Percentiles rank a stretch among this genome's conserved stretches.
Evolutionary conservation across 2,888 invertebrate genomes (phyloP).

Genomic region (Acanthosepion pharaonis): DNA sequence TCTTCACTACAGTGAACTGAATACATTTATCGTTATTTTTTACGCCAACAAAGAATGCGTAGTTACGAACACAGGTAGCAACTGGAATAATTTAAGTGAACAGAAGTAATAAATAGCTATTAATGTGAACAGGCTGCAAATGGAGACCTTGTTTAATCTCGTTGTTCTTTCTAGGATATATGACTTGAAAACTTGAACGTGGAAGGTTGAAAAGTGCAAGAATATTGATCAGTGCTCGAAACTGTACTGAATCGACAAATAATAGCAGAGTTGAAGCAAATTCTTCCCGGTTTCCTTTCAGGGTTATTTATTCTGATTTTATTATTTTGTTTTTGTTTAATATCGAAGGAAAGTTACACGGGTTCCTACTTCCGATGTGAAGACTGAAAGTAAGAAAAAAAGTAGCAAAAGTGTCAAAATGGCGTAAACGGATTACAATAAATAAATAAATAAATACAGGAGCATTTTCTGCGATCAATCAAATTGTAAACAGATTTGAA

Average conservation of each 20-base stretch:
- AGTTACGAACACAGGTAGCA: no score
- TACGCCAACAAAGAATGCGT: no score
- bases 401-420: neutral
- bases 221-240: neutral
- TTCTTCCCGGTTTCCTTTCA: neutral
- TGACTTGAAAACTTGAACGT: neutral
- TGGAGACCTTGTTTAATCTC: neutral
- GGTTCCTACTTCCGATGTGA: neutral
- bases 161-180: neutral
- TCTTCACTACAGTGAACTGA: no score
- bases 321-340: neutral
- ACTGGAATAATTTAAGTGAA: no score
- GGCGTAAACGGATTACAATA: neutral
- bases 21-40: no score
- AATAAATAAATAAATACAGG: neutral
- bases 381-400: neutral
- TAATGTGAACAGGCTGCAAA: no score
- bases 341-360: neutral
- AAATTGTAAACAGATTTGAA: neutral
- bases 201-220: neutral
- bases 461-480: neutral
- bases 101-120: no score
- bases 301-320: neutral
- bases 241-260: neutral
- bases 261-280: neutral